Evolutionary conservation across 2,888 invertebrate species (phyloP).

Genomic region (Lithophane leautieri): DNA sequence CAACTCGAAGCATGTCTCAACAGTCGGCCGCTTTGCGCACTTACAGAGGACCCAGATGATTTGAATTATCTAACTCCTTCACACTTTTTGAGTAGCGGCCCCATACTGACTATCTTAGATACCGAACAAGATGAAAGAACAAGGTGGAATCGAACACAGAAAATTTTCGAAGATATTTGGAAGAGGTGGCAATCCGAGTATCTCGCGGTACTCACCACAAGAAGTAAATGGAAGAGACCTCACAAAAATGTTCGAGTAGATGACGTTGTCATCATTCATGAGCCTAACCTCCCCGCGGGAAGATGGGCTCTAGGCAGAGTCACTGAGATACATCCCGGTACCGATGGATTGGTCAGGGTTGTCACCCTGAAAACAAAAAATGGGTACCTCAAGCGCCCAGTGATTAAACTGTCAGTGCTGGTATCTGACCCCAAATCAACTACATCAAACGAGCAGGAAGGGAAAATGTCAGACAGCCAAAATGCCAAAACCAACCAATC

Average conservation of each 20-base stretch:
- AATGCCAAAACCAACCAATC: too few relatives aligned
- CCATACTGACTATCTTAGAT: neutral
- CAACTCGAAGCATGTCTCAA: neutral
- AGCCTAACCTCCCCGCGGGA: too few relatives aligned
- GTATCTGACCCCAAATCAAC: too few relatives aligned
- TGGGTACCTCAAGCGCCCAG: too few relatives aligned
- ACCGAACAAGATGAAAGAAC: too few relatives aligned
- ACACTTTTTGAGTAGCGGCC: neutral
- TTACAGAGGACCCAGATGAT: neutral
- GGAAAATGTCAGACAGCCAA: too few relatives aligned
- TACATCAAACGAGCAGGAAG: too few relatives aligned
- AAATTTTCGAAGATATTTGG: neutral
- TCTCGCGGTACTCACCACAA: neutral
- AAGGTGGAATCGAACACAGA: neutral
- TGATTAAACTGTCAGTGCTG: too few relatives aligned
- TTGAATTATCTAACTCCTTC: neutral
- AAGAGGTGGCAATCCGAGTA: neutral
- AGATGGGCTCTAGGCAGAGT: too few relatives aligned
- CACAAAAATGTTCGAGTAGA: neutral
- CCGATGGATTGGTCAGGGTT: too few relatives aligned
- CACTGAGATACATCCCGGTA: too few relatives aligned
- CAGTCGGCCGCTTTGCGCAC: neutral
- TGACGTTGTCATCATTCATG: neutral
- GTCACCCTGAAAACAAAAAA: too few relatives aligned
- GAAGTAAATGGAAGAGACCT: neutral